phyloP scores from a whole-genome alignment of 2,888 invertebrate species.

The Spodoptera littoralis region DNA sequence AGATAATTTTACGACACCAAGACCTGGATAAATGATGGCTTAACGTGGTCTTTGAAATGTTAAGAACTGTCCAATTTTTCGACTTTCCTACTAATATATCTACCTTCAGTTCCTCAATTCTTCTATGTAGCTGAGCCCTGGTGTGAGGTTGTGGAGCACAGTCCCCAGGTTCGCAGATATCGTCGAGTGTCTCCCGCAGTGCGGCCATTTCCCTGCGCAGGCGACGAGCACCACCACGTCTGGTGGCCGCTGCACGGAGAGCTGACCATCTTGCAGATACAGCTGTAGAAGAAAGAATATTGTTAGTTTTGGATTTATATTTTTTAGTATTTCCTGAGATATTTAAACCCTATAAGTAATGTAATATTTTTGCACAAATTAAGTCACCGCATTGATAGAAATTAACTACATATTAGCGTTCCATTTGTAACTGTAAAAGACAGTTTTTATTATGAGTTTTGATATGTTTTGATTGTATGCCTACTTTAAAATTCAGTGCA shows the following conservation, averaged over 20 bases:
- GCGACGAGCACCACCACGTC: slow-evolving; percentile 82
- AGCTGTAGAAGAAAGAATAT: slow-evolving; percentile 62
- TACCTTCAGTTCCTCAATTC: slow-evolving; percentile 85
- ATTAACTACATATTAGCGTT: too few relatives aligned
- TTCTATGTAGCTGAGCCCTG: slow-evolving; percentile 81
- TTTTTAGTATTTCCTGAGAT: background rate
- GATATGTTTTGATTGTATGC: too few relatives aligned
- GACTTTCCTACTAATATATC: background rate
- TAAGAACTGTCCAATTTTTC: too few relatives aligned
- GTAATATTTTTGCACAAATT: too few relatives aligned
- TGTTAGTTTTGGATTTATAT: slow-evolving; percentile 6
- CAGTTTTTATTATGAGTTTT: too few relatives aligned
- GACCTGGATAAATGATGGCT: too few relatives aligned
- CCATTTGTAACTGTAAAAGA: too few relatives aligned
- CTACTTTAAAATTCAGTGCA: too few relatives aligned
- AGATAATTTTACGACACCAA: too few relatives aligned
- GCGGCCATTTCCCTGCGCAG: slow-evolving; percentile 90
- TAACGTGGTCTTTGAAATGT: too few relatives aligned
- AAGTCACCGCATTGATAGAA: too few relatives aligned
- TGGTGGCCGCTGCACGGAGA: slow-evolving; percentile 81
- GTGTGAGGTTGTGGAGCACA: slow-evolving; percentile 88
- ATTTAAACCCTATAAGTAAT: too few relatives aligned
- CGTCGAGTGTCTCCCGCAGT: slow-evolving; percentile 89
- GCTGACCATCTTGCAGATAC: slow-evolving; percentile 87
- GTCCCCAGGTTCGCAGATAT: slow-evolving; percentile 90